A percentile compares a stretch with the other conserved stretches of the same genome.
Conservation (phyloP, 2,797 vertebrate species). For the Micrastur ruficollis region DNA sequence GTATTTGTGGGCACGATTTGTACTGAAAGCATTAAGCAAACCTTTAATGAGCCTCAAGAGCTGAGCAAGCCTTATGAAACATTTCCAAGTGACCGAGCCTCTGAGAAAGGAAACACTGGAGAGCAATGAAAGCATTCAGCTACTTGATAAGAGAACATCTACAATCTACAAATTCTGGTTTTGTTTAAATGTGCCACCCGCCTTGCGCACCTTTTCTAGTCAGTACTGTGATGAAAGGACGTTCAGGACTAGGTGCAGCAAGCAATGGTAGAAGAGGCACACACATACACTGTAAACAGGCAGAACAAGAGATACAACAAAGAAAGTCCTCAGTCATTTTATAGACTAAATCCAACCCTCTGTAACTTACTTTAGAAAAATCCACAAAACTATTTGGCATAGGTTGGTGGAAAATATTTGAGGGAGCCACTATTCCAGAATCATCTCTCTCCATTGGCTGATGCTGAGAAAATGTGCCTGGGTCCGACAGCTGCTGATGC, state of each 20-base stretch:
- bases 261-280: background rate
- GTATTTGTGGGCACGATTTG: background rate
- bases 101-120: background rate
- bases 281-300: background rate
- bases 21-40: background rate
- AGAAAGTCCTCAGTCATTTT: background rate
- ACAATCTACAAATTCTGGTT: background rate
- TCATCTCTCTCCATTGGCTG: constrained; percentile 98
- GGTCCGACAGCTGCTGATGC: constrained; percentile 92
- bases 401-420: constrained; percentile 96
- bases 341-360: background rate
- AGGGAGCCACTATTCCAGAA: constrained; percentile 95
- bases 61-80: background rate
- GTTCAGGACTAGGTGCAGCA: background rate
- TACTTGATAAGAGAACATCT: background rate
- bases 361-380: constrained; percentile 90
- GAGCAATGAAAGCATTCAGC: background rate
- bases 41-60: background rate
- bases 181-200: background rate
- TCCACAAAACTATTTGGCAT: constrained; percentile 96
- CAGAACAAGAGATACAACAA: background rate
- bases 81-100: background rate
- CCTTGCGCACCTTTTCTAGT: background rate
- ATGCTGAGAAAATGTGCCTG: constrained; percentile 95
- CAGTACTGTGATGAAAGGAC: background rate